Evolutionary conservation across 2,113 vertebrate genomes (phyloP), one percentile per base, ranked within the genome.

Genomic region (Gambusia affinis): DNA sequence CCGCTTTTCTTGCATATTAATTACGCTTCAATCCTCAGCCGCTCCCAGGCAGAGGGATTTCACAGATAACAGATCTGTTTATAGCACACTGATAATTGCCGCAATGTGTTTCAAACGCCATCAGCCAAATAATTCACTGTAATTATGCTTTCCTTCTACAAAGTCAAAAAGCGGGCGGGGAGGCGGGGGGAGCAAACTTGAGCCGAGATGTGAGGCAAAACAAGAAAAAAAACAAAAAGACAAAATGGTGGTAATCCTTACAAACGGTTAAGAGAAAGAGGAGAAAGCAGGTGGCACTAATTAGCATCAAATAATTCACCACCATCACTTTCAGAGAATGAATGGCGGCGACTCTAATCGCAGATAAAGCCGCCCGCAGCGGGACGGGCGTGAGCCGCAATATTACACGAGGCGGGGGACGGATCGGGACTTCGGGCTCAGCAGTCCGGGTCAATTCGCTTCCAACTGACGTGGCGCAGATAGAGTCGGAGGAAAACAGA

Each of bases 1-100:
- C 89, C 87, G 86, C 79, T 91, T 94, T 94, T 68, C 75, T 78
- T 90, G 89, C 85, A 84, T 94, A 86, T 92, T 92, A 92, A 93
- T 92, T 78, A 80, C 33, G 61, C 78, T 85, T 81, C 80, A 74
- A 64, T 76, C 70, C 66, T 78, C 11, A 8, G 35, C 33, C 47
- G 70, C 83, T 80, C 42, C 12, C 71, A 86, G 73, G 81, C 84
- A 84, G 78, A 71, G 83, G 80, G 87, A 91, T 88, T 88, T 93
- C 86, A 89, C 87, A 92, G 92, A 91, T 91, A 92, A 88, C 79
- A 31, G 78, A 57, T 83, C 88, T 89, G 87, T 92, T 92, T 87
- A 84, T 82, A 85, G 84, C 79, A 75, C 65, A n/a, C 75, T 81
- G 83, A 87, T 89, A 89, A 90, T 67, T 83, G 86, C 79, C 4